Base-by-base conservation (phyloP, 1,140 invertebrate genomes). In the Adelges cooleyi region DNA sequence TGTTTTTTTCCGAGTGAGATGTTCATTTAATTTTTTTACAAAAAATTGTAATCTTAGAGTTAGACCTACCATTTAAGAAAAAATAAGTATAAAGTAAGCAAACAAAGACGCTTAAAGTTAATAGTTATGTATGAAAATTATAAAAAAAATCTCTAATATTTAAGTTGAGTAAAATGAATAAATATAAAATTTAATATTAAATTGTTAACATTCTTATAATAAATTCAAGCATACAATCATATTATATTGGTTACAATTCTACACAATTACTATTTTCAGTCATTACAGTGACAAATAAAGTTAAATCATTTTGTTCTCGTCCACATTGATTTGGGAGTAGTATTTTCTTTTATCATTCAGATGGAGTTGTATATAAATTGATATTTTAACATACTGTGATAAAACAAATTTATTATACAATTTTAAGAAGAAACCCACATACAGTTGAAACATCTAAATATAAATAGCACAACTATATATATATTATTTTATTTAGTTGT, bases 71-170 rank as follows among this genome's bases (percentile, higher is more conserved):
- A 25, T 46, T 59, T 9, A 22, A 29, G 42, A n/a, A n/a, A 18
- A 20, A 40, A 62, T 46, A 62, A 46, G 42, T 46, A 62, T 48
- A 62, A 62, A 33, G 56, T 62, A 62, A 62, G 46, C 56, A 62
- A 62, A 62, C 56, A 62, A 62, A 48, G 42, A 62, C 56, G 29
- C 18, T 62, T 48, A 48, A 48, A 62, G 27, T 46, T 62, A 62
- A 62, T 62, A 62, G 56, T 62, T 48, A 62, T 62, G 46, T 46
- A 62, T 62, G 56, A 62, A 62, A 62, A 62, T 62, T 62, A 48
- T 62, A 62, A 62, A 62, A 62, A 48, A 62, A 62, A 59, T 59
- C 56, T 62, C 56, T 62, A 59, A 62, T 46, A 62, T 62, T 62
- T 62, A 62, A 62, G 17, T 62, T 62, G 42, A 62, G 46, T 62